These are phyloP conservation scores for Paramuricea clavata DNA, from an alignment of 92 coral and sea anemone genomes.

Conservation along the genomic window DNA sequence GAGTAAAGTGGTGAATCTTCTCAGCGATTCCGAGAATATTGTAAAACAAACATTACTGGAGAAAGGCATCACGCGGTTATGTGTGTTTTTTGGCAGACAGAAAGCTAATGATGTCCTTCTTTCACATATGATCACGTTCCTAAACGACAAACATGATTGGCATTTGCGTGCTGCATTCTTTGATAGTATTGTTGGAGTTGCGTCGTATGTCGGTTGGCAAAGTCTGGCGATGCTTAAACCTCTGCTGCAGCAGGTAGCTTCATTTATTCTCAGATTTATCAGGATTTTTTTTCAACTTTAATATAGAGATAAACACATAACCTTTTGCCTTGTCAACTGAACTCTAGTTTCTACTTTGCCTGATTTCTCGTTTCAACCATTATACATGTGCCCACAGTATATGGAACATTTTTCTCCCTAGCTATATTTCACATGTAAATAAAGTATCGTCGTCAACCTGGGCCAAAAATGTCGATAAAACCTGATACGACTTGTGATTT, in stretches of 20 bases:
- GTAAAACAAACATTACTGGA: conserved; percentile 95
- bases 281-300: background rate
- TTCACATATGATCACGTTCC: conserved; percentile 96
- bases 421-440: too few species aligned
- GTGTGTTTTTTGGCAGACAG: conserved; percentile 98
- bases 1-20: conserved; percentile 92
- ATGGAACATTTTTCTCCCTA: too few species aligned
- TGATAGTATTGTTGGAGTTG: conserved; percentile 97
- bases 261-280: background rate
- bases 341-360: too few species aligned
- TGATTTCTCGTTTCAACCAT: too few species aligned
- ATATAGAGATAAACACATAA: too few species aligned
- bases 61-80: conserved; percentile 93
- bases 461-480: too few species aligned
- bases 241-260: conserved; percentile 84
- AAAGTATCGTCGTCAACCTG: too few species aligned
- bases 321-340: too few species aligned
- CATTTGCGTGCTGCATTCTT: conserved; percentile 96
- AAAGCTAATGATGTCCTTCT: conserved; percentile 94
- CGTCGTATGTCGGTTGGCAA: conserved; percentile 99
- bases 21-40: conserved; percentile 93
- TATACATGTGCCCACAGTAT: too few species aligned
- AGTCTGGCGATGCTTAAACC: conserved; percentile 97
- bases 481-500: too few species aligned
- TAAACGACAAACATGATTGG: conserved; percentile 97